Evolutionary conservation across 2,888 invertebrate species (phyloP).

Genomic region (Colletes collaris): DNA sequence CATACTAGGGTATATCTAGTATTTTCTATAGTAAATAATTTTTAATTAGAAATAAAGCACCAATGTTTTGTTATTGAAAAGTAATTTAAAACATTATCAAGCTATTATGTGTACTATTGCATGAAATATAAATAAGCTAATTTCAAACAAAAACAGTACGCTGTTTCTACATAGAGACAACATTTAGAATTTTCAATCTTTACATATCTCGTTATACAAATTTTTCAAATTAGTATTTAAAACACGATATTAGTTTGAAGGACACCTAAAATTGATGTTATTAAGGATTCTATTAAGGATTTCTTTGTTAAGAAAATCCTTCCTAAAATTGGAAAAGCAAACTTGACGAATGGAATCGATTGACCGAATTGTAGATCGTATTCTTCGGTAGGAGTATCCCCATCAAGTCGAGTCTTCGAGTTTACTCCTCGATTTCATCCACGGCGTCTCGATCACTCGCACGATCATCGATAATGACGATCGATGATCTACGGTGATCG

Average conservation of each 20-base stretch:
- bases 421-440: conserved; percentile 18
- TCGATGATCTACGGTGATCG: conserved; percentile 81
- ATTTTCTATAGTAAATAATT: no score
- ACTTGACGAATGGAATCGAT: conserved; percentile 5
- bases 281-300: no score
- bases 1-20: no score
- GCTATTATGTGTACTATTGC: no score
- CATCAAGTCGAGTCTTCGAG: conserved; percentile 2
- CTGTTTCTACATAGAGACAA: no score
- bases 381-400: not conserved
- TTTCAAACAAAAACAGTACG: no score
- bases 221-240: not conserved
- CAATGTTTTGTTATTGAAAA: no score
- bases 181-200: no score
- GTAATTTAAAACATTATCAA: no score
- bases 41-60: no score
- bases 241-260: not conserved
- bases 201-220: not conserved
- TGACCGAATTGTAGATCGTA: not conserved
- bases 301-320: not conserved
- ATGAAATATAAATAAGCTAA: no score
- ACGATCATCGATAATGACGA: conserved; percentile 79
- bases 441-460: conserved; percentile 47
- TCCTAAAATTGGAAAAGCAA: not conserved
- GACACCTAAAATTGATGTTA: no score